Evolutionary conservation across 1,140 invertebrate species (phyloP), one percentile per base, ranked within the genome.

Genomic region (Epicauta chinensis): DNA sequence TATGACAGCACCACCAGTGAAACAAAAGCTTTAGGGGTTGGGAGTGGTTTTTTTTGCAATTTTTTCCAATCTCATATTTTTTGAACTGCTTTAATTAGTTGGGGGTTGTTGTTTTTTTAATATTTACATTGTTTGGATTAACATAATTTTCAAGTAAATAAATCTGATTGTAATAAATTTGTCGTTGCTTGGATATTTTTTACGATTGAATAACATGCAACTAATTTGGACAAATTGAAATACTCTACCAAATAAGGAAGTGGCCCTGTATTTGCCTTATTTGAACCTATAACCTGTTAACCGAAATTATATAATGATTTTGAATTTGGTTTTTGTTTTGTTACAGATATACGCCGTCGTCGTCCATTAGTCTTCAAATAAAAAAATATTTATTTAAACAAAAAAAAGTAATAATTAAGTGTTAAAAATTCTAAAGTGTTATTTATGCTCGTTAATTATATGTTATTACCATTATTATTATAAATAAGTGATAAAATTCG

Each of bases 331-430:
- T 54, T 54, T 16, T 42, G 17, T 48, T 41, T 41, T 54, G 31
- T 54, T 54, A 35, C 52, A 54, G 52, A 54, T 54, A 54, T 42
- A 40, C 47, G 52, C 40, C 35, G 43, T 44, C 52, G 52, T 54
- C 52, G 52, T 54, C 52, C 52, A 54, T 47, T 44, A 54, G 47
- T 44, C 47, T 44, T 54, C 47, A 44, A 34, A 54, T 38, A 45
- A 41, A 39, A 35, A 46, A 46, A 46, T 36, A 38, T 47, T 47
- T 47, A 47, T 47, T 47, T 13, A 37, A 47, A 47, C 9, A 38
- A 38, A 47, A 46, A 46, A 36, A 46, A 46, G 43, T n/a, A n/a
- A n/a, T 46, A 46, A 36, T 36, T 46, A 46, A 17, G 45, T 47
- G 45, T 47, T 47, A 37, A 47, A 47, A 47, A 36, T 47, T 47